Base-by-base conservation (phyloP, 2,797 vertebrate species). In the Neomorphus geoffroyi region DNA sequence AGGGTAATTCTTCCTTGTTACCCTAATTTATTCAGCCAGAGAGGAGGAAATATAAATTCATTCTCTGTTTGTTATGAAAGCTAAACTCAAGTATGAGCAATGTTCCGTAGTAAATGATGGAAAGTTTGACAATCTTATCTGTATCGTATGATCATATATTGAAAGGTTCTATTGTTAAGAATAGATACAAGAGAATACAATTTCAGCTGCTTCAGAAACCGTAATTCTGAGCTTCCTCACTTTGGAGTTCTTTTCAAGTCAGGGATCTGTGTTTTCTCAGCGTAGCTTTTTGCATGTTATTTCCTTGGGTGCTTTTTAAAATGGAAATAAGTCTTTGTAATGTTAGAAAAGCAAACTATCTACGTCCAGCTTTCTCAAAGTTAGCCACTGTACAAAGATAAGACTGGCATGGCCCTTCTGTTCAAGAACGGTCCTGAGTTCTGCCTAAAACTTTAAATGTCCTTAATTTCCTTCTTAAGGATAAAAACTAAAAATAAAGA, bases 51-150 rank as follows among this genome's bases (percentile, higher is more conserved):
- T 86, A 62, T 51, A 93, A 69, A 83, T 92, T 94, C 43, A 77
- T 93, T 95, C 51, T 94, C 92, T 88, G 70, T 94, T 96, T 96
- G 96, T 96, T 96, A 60, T 94, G 95, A 95, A 96, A 96, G 83
- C 88, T 96, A 78, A 93, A 78, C 57, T 93, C 91, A 95, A 82
- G 74, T 82, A 86, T 62, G 83, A 96, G 92, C 81, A 94, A 51
- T 69, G 81, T 96, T 93, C 85, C 11, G 22, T 12, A 82, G 93
- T 89, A 93, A 96, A 94, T 94, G 94, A 97, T 54, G n/a, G 74
- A 96, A 83, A 96, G 94, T 94, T 96, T 96, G 93, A 96, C 93
- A 95, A 94, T 93, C 90, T 96, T 90, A 94, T 61, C 93, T 58
- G 86, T 92, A 93, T 88, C 54, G 1, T 89, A 94, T 94, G 90